A percentile compares a stretch with the other conserved stretches of the same genome.
Conservation (phyloP, 2,113 vertebrate species). For the zebrafish (Danio rerio) region DNA sequence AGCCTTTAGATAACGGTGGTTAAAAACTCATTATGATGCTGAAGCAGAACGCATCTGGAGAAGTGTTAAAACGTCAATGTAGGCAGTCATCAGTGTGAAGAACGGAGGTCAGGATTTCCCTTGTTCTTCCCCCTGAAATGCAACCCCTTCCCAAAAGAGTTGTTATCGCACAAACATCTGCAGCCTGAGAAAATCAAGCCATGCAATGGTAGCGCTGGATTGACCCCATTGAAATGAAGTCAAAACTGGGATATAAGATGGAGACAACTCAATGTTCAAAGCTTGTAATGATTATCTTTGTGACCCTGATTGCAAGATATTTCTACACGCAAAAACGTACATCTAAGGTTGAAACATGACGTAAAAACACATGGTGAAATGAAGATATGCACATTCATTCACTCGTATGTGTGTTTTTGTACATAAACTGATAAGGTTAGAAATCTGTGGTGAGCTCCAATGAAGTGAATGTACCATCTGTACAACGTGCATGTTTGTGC, state of each 20-base stretch:
- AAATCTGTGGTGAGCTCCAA: background rate
- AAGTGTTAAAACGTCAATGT: background rate
- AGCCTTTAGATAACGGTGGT: background rate
- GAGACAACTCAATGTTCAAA: conserved; percentile 37
- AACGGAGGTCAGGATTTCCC: conserved; percentile 32
- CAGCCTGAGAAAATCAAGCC: conserved; percentile 2
- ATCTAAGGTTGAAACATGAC: background rate
- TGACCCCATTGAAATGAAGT: background rate
- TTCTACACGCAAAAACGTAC: background rate
- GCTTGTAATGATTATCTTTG: background rate
- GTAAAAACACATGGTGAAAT: background rate
- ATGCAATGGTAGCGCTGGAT: background rate
- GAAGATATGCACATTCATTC: background rate
- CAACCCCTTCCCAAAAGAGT: conserved; percentile 30
- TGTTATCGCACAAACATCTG: conserved; percentile 42
- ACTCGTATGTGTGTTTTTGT: background rate
- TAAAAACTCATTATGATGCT: too few species aligned
- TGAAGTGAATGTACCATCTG: background rate
- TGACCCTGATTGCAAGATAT: conserved; percentile 16
- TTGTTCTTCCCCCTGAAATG: conserved; percentile 22
- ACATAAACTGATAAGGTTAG: background rate
- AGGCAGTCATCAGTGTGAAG: background rate
- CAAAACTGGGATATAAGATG: background rate
- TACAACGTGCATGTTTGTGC: background rate
- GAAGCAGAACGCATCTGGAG: background rate